Evolutionary conservation across 1,140 invertebrate genomes (phyloP), one percentile per base, ranked within the genome.

Genomic region (Sarcophaga peregrina): DNA sequence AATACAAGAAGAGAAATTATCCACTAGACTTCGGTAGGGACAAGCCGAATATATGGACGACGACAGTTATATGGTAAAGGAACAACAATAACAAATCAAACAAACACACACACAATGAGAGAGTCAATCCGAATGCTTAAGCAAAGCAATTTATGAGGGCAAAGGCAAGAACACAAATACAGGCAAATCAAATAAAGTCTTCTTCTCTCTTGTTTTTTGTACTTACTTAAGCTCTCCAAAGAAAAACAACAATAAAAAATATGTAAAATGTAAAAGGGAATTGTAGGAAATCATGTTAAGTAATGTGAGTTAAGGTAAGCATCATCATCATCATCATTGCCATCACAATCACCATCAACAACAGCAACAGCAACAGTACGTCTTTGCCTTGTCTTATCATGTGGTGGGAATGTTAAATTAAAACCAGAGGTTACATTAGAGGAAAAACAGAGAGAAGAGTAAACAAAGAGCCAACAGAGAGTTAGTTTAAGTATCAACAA

Each of bases 251-350:
- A 52, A 52, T 5, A 52, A 52, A 1, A 13, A 68, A 68, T 5
- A 20, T 68, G 20, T 68, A 68, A 68, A 10, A 17, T 68, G 62
- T 68, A 68, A 50, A 47, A 78, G 75, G 46, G 47, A 50, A 50
- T 47, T 78, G 47, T 78, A 78, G 75, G 75, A 78, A 78, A 78
- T 78, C 75, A 50, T 50, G 17, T 17, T 50, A 45, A 46, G 75
- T 78, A 50, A 78, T 17, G 17, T 50, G 48, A 78, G 75, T 37
- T 37, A 2, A 37, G 25, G 25, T 37, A 4, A 37, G 25, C 25
- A 37, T 37, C 25, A 37, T 37, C 4, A 4, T 4, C 25, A 37
- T 37, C 25, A 37, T 4, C 25, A 37, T 37, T 4, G 4, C 25
- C 25, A 37, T 37, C 25, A 37, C 25, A 1, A 37, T 37, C 25